Evolutionary conservation across 2,888 invertebrate genomes (phyloP), one percentile per base, ranked within the genome.

Genomic region (Achlya flavicornis): DNA sequence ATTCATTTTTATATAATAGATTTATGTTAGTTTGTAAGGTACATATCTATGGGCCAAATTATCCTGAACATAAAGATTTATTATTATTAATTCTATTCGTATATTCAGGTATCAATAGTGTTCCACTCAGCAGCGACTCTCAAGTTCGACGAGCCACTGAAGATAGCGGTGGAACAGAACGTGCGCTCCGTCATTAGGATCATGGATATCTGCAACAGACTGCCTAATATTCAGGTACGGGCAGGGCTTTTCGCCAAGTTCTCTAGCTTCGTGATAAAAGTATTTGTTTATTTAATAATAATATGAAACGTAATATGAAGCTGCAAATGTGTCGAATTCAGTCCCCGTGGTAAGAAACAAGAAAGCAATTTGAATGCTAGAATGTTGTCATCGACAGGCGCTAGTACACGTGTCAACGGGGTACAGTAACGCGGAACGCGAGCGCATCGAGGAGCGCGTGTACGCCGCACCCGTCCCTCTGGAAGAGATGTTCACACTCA

Each of bases 381-480:
- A 26, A 26, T 26, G 26, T 5, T n/a, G 46, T 46, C 14, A 6
- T 4, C 14, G 19, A 4, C 85, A 95, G 95, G 95, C 95, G 0
- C 88, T 97, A 19, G 89, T 97, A 2, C 97, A 98, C 85, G 96
- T 98, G 2, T 98, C 98, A 0, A 97, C 98, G 0, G 97, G 97
- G 0, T 98, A 97, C 87, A 96, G 97, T 64, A 97, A 98, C 86
- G 95, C 96, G 32, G 96, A 97, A 72, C 94, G 93, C 48, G 84
- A 92, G 2, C 92, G 94, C 11, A 95, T 98, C 0, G 96, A 96
- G 61, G 98, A 98, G 85, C 92, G 94, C 66, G 91, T 97, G 12
- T 97, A 97, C 84, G 95, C 95, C 12, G 82, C 95, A 0, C 92
- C 93, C 0, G 93, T 93, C 0, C 93, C 96, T 66, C 96, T 97